Conservation (phyloP, 2,888 invertebrate genomes). For the Rhagonycha fulva region DNA sequence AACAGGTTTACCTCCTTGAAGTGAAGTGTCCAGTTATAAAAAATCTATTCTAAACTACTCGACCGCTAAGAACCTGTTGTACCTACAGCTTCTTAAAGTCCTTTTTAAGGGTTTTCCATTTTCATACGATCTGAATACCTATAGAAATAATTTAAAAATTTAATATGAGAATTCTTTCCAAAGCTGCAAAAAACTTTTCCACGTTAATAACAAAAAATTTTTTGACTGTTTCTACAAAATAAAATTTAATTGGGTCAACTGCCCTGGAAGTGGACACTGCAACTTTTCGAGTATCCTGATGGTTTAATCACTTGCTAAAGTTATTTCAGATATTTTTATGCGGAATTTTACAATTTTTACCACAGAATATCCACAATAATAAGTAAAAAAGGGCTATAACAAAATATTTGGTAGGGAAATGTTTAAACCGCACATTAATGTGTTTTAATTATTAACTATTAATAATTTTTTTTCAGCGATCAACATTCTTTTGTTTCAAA, state of each 20-base stretch:
- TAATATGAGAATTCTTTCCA: background rate
- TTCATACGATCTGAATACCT: background rate
- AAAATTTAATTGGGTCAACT: background rate
- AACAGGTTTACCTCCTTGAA: background rate
- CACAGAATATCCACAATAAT: too few species aligned
- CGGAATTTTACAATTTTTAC: background rate
- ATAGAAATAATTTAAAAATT: background rate
- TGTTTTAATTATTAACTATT: too few species aligned
- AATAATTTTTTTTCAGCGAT: too few species aligned
- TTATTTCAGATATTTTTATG: background rate
- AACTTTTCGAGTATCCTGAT: background rate
- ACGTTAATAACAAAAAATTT: background rate
- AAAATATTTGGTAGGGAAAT: too few species aligned
- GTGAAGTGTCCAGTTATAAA: background rate
- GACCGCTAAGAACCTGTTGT: background rate
- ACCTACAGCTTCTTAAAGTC: background rate
- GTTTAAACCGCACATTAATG: too few species aligned
- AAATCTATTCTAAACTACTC: background rate
- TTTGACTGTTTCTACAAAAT: background rate
- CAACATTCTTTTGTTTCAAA: too few species aligned
- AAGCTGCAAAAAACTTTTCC: background rate
- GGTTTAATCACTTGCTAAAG: background rate
- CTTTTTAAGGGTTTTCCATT: background rate
- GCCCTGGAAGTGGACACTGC: background rate
- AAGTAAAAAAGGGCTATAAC: too few species aligned